Evolutionary conservation across 1,140 invertebrate genomes (phyloP).

Genomic region (Neuroterus valhalla): DNA sequence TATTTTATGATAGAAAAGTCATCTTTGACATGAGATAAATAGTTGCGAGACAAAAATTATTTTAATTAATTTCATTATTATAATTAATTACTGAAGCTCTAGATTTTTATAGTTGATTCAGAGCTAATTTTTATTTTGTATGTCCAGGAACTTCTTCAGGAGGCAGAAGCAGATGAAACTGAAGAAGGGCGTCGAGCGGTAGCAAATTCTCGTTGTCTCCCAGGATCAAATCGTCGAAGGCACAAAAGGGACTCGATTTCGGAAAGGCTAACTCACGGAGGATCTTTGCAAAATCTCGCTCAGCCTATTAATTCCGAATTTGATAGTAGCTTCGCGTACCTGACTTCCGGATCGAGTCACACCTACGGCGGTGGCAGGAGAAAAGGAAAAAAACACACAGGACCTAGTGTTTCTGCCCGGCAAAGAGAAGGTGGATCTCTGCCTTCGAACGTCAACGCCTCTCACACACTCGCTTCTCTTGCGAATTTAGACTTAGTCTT

Average conservation of each 20-base stretch:
- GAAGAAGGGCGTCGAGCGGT: constrained; percentile 69
- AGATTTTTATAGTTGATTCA: no score
- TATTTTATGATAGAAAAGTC: no score
- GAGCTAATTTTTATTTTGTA: neutral
- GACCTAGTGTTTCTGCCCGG: constrained; percentile 77
- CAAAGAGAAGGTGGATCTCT: constrained; percentile 81
- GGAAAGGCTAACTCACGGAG: constrained; percentile 76
- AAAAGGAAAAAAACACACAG: constrained; percentile 68
- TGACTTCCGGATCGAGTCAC: constrained; percentile 66
- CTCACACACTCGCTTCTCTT: constrained; percentile 68
- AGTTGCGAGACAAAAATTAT: no score
- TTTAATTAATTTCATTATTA: no score
- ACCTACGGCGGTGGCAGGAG: constrained; percentile 65
- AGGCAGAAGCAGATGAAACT: constrained; percentile 78
- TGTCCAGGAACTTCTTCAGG: constrained; percentile 76
- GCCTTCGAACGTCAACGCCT: constrained; percentile 78
- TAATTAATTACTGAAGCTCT: no score
- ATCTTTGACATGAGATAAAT: no score
- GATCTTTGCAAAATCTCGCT: constrained; percentile 78
- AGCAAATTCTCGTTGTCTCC: constrained; percentile 66
- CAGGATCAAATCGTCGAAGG: constrained; percentile 68
- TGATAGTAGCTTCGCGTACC: constrained; percentile 68
- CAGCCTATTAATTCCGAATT: constrained; percentile 70
- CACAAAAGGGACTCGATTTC: constrained; percentile 74
- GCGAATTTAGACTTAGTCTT: constrained; percentile 70